Evolutionary conservation across 2,113 vertebrate species (phyloP).

Genomic region (Peromyscus leucopus): DNA sequence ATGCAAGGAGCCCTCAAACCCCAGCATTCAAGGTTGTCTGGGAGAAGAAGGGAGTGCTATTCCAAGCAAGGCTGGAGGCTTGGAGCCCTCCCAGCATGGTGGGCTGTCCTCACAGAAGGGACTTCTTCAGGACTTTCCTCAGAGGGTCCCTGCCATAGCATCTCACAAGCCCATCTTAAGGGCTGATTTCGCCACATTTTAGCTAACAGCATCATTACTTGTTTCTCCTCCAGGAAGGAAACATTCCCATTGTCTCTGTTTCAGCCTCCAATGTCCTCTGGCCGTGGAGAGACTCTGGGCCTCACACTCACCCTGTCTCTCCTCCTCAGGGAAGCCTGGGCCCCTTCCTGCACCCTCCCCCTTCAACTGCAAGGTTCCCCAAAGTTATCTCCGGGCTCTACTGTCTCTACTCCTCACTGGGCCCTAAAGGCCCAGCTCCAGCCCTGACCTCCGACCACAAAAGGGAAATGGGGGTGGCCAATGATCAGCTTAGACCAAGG

Average conservation of each 20-base stretch:
- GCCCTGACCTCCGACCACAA: neutral
- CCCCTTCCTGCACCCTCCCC: neutral
- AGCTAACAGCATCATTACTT: neutral
- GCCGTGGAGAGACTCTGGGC: neutral
- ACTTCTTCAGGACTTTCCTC: neutral
- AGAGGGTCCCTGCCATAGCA: neutral
- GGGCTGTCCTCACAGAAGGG: neutral
- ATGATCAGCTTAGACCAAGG: neutral
- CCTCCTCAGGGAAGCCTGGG: neutral
- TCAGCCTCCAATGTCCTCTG: neutral
- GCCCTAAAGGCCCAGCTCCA: neutral
- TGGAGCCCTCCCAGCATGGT: neutral
- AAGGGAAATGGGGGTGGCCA: neutral
- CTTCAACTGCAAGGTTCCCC: neutral
- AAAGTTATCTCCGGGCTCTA: neutral
- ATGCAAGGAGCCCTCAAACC: neutral
- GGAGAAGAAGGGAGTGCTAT: neutral
- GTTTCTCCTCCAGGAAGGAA: neutral
- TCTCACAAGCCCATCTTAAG: neutral
- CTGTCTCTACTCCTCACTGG: neutral
- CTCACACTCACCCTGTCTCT: neutral
- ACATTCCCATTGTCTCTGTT: neutral
- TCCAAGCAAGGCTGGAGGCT: neutral
- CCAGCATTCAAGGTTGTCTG: neutral
- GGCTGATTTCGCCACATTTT: neutral